Evolutionary conservation across 1,140 invertebrate genomes (phyloP).

Genomic region (Trigoniulus corallinus): DNA sequence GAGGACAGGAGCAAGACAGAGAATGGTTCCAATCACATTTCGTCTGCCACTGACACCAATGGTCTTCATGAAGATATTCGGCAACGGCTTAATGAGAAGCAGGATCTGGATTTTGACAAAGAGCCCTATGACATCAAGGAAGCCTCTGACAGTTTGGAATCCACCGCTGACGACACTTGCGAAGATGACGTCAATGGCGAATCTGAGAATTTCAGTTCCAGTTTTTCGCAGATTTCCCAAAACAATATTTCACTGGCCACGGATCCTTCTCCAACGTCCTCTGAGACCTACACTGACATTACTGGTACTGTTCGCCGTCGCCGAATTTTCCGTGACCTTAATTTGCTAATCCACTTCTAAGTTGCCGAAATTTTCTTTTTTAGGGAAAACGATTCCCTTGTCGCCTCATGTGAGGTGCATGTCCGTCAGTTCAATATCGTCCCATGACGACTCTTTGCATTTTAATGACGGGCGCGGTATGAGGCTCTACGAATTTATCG

Average conservation of each 20-base stretch:
- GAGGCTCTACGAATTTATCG: constrained; percentile 56
- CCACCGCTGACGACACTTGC: constrained; percentile 1
- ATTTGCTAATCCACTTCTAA: background rate
- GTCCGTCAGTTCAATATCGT: constrained; percentile 65
- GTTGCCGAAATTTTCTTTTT: background rate
- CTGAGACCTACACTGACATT: constrained; percentile 4
- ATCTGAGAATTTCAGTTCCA: constrained; percentile 5
- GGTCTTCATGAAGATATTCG: background rate
- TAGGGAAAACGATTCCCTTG: constrained; percentile 3
- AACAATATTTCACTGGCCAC: constrained; percentile 2
- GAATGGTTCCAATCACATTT: background rate
- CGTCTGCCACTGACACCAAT: background rate
- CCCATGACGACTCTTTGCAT: constrained; percentile 69
- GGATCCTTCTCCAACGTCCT: constrained; percentile 8
- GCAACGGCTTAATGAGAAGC: background rate
- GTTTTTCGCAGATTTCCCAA: constrained; percentile 8
- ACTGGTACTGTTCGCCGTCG: background rate
- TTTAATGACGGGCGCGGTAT: constrained; percentile 42
- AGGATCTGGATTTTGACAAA: background rate
- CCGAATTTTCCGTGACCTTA: background rate
- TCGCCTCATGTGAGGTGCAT: constrained; percentile 5
- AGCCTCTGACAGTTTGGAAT: background rate
- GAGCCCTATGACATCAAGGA: background rate
- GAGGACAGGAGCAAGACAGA: background rate
- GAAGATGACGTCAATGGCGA: constrained; percentile 7